Evolutionary conservation across 1,140 invertebrate species (phyloP).

Genomic region (Drosophila nikananu): DNA sequence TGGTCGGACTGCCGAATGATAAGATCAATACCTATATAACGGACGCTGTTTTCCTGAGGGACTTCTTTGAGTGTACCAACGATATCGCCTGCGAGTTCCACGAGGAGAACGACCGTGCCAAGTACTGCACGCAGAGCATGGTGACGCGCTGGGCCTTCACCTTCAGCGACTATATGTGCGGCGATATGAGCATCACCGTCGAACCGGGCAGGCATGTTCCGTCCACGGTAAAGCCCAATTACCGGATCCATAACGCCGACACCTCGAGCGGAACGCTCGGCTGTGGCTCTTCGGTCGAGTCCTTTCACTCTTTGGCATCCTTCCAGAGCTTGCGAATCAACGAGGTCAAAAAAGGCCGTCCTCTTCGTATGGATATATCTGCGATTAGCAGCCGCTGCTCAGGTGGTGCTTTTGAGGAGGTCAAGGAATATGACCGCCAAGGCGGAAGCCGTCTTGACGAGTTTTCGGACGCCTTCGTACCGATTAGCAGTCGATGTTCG

Average conservation of each 20-base stretch:
- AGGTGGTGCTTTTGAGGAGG: too few relatives aligned
- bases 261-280: background rate
- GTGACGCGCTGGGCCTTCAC: constrained; percentile 70
- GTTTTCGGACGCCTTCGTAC: background rate
- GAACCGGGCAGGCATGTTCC: constrained; percentile 62
- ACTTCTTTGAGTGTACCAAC: constrained; percentile 63
- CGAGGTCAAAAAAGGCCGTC: background rate
- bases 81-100: constrained; percentile 58
- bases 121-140: constrained; percentile 66
- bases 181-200: constrained; percentile 59
- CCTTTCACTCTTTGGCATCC: constrained; percentile 5
- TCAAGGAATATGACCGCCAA: constrained; percentile 14
- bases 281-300: background rate
- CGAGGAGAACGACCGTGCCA: constrained; percentile 59
- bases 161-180: constrained; percentile 73
- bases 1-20: constrained; percentile 19
- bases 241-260: background rate
- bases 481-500: background rate
- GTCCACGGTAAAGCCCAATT: constrained; percentile 19
- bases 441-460: background rate
- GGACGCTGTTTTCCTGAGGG: constrained; percentile 44
- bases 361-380: background rate
- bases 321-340: background rate
- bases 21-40: constrained; percentile 48
- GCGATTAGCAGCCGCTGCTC: background rate